Conservation (phyloP, 2,797 vertebrate genomes). For the Microhierax caerulescens region DNA sequence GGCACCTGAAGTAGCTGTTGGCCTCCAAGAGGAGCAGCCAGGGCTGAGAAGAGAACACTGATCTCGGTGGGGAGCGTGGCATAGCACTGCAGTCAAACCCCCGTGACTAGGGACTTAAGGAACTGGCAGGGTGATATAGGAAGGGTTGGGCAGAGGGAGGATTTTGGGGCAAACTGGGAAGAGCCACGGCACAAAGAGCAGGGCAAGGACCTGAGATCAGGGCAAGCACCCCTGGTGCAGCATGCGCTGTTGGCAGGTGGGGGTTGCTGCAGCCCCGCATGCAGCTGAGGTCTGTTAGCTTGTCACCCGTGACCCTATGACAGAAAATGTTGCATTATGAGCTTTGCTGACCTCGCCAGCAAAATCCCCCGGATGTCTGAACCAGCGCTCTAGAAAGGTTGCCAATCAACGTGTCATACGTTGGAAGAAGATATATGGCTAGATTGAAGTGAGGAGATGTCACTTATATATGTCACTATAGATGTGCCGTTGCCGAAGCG, state of each 20-base stretch:
- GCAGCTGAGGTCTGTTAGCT: not conserved
- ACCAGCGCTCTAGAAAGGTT: not conserved
- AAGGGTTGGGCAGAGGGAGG: not conserved
- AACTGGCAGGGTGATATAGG: not conserved
- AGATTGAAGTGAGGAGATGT: not conserved
- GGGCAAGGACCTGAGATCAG: not conserved
- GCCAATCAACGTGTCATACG: not conserved
- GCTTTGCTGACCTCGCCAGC: not conserved
- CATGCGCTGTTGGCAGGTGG: not conserved
- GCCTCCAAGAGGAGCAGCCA: not conserved
- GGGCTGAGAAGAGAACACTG: not conserved
- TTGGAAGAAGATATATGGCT: not conserved
- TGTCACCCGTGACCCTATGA: rapidly evolving
- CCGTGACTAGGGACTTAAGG: not conserved
- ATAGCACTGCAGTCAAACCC: not conserved
- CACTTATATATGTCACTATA: too few relatives aligned
- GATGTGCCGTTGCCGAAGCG: not conserved
- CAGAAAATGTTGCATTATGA: not conserved
- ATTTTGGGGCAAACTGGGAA: not conserved
- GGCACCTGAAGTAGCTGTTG: not conserved
- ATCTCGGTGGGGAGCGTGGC: not conserved
- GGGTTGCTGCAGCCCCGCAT: not conserved
- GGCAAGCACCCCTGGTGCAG: not conserved
- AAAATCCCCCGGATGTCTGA: not conserved
- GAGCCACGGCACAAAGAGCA: not conserved